A percentile compares a stretch with the other conserved stretches of the same genome.
These are phyloP conservation scores for Lycaena phlaeas DNA, from an alignment of 2,888 invertebrate species.

Conservation along the genomic window DNA sequence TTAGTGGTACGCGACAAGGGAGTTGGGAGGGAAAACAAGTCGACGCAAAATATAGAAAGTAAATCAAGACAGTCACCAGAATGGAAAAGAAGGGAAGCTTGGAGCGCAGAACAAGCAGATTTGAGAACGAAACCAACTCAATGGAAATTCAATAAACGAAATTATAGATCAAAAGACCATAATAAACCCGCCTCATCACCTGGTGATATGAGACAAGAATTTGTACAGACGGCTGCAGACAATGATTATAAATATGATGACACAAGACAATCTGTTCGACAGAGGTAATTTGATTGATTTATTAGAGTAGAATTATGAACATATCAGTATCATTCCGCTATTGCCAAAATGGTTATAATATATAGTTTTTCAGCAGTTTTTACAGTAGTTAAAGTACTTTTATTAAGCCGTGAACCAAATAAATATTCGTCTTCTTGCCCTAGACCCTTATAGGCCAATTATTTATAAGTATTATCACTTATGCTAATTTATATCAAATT, in stretches of 20 bases:
- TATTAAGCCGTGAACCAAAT: too few relatives aligned
- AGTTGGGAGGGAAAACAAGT: slow-evolving; percentile 81
- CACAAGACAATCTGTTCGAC: slow-evolving; percentile 50
- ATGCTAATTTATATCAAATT: too few relatives aligned
- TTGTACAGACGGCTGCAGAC: slow-evolving; percentile 56
- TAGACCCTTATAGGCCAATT: too few relatives aligned
- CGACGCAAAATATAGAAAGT: slow-evolving; percentile 81
- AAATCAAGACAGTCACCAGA: slow-evolving; percentile 84
- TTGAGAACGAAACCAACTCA: slow-evolving; percentile 78
- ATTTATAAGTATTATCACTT: too few relatives aligned
- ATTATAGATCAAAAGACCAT: slow-evolving; percentile 65
- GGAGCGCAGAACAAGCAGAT: slow-evolving; percentile 85
- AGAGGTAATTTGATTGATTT: slow-evolving; percentile 51
- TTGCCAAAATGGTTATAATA: too few relatives aligned
- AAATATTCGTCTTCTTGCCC: too few relatives aligned
- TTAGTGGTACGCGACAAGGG: slow-evolving; percentile 81
- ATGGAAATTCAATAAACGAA: slow-evolving; percentile 82
- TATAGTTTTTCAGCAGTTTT: too few relatives aligned
- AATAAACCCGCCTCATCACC: slow-evolving; percentile 64
- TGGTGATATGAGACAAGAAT: slow-evolving; percentile 61
- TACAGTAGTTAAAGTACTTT: too few relatives aligned
- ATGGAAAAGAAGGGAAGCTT: slow-evolving; percentile 87
- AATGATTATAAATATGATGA: slow-evolving; percentile 63
- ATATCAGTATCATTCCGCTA: too few relatives aligned
- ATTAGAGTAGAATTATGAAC: too few relatives aligned